Evolutionary conservation across 2,113 vertebrate species (phyloP).

Genomic region (Turdus rufiventris): DNA sequence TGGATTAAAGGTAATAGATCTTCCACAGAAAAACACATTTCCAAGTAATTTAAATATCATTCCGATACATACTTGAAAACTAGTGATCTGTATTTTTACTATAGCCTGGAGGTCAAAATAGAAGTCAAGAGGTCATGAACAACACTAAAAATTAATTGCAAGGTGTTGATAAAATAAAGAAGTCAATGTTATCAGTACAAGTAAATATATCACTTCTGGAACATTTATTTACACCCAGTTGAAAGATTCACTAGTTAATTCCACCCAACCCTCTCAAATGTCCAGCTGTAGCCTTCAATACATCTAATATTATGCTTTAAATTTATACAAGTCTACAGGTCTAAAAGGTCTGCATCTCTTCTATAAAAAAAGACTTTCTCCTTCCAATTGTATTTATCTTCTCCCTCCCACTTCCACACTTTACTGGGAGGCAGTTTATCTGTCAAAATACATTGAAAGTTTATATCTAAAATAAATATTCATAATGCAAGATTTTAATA

Average conservation of each 20-base stretch:
- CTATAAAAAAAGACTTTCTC: neutral
- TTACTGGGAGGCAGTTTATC: neutral
- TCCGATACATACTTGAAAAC: accelerated
- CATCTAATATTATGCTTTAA: neutral
- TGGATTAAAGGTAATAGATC: neutral
- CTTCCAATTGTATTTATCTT: neutral
- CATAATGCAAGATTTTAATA: conserved; percentile 47
- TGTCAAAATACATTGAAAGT: conserved; percentile 2
- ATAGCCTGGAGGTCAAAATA: neutral
- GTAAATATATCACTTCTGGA: neutral
- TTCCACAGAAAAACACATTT: neutral
- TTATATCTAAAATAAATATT: conserved; percentile 48
- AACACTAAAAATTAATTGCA: neutral
- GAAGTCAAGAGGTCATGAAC: neutral
- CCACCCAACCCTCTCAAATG: accelerated
- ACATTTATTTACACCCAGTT: neutral
- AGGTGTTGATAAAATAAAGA: neutral
- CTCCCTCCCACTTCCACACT: neutral
- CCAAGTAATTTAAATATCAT: neutral
- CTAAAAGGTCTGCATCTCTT: neutral
- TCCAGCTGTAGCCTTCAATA: neutral
- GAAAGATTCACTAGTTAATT: neutral
- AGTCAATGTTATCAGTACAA: neutral
- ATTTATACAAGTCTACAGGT: neutral
- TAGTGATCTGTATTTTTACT: neutral